Base-by-base conservation (phyloP, 1,140 invertebrate genomes). In the Aphelenchoides fujianensis region DNA sequence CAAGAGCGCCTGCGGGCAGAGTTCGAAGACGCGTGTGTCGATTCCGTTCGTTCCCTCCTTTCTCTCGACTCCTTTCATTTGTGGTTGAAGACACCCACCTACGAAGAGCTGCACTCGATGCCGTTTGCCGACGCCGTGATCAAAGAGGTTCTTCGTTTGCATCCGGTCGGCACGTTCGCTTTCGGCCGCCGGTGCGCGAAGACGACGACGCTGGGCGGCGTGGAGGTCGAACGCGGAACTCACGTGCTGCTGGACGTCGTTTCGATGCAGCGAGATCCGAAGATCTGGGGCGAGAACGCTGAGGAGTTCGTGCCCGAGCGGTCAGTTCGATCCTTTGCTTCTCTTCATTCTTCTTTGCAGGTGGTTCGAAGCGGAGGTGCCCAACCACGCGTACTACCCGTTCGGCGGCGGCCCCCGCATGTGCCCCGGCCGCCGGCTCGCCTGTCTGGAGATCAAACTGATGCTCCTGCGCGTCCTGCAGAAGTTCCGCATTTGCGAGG, bases 1-100 rank as follows among this genome's bases (percentile, higher is more conserved):
- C 91, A 92, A 82, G 85, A 88, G 28, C 87, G 86, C 72, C 77
- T 90, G 0, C 80, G 86, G 16, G 64, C 85, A 3, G 90, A 92
- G 85, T 89, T 92, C 53, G 82, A 85, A 30, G 82, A 87, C 16
- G 85, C 87, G 19, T 70, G 85, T 61, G 75, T 70, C 30, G 62
- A 81, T 54, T 75, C 19, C 9, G 63, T 9, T 3, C 37, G 70
- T n/a, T n/a, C 23, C 23, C 41, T 30, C 1, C 0, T 71, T 16
- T 70, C 1, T 31, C 28, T 69, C 2, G 2, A 73, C 12, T 66
- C 53, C 34, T 16, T 48, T 16, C 23, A 41, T 74, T 55, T 1
- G 23, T 23, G 19, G 27, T 28, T 78, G 12, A 34, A 78, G 36
- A 35, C 1, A 19, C 57, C 69, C 16, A 57, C 52, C 7, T 82